phyloP scores from a whole-genome alignment of 92 coral and sea anemone species.

The Zoanthus sansibaricus region DNA sequence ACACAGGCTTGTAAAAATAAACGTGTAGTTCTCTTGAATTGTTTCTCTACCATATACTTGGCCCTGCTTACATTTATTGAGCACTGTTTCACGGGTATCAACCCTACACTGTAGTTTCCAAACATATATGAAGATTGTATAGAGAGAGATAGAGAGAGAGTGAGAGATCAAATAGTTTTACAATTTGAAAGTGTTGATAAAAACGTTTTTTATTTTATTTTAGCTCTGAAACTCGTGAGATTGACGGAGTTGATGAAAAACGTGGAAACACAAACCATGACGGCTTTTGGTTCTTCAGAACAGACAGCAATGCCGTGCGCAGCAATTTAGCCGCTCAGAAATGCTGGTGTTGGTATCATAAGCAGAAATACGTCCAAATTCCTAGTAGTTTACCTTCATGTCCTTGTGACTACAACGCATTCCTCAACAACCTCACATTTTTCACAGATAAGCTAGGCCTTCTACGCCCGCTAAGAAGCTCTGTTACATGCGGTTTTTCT shows the following conservation, averaged over 20 bases:
- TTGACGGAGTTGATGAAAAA: conserved; percentile 39
- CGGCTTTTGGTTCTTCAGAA: conserved; percentile 62
- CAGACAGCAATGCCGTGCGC: conserved; percentile 37
- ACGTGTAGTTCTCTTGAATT: too few species aligned
- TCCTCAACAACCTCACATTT: neutral
- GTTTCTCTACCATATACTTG: too few species aligned
- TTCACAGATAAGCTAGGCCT: neutral
- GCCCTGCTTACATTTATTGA: too few species aligned
- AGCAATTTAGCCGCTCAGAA: conserved; percentile 32
- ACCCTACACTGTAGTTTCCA: too few species aligned
- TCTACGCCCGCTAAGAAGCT: neutral
- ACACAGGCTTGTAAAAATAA: too few species aligned
- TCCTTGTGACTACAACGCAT: conserved; percentile 39
- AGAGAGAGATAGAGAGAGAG: too few species aligned
- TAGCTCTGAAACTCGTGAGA: conserved; percentile 61
- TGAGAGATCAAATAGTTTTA: too few species aligned
- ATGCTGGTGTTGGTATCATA: conserved; percentile 59
- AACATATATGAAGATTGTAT: too few species aligned
- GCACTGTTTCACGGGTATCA: too few species aligned
- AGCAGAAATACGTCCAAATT: conserved; percentile 13
- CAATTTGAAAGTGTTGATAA: too few species aligned
- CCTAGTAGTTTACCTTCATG: conserved; percentile 51
- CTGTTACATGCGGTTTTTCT: conserved; percentile 18
- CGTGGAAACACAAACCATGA: conserved; percentile 50
- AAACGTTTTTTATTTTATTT: neutral